Base-by-base conservation (phyloP, 2,797 vertebrate species). In the Acanthopagrus latus region DNA sequence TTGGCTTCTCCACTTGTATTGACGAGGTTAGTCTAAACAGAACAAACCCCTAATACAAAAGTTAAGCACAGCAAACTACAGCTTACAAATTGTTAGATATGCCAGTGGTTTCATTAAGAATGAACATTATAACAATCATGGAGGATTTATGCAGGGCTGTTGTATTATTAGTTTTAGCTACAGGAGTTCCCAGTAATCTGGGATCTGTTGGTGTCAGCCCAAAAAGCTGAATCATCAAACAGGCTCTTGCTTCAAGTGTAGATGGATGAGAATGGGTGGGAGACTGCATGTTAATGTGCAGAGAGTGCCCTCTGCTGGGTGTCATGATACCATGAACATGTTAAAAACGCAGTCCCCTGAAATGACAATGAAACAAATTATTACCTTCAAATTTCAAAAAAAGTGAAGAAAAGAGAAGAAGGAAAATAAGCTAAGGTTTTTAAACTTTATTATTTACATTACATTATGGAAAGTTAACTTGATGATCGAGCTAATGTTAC, bases 301-400 rank as follows among this genome's bases (percentile, higher is more conserved):
- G 43, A 84, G n/a, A 67, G 80, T 57, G 46, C 87, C 90, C 64
- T 79, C 90, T 91, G 73, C 68, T 91, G 91, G 65, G 1, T 0
- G 38, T 6, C 7, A 48, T 13, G 48, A 13, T 20, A 21, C 21
- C 12, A 55, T 14, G 5, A 33, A 54, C 13, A 8, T 12, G 0
- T 38, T 6, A 59, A 41, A 16, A 27, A 56, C 2, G 10, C 5
- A 27, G 9, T 70, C 33, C 2, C 44, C 16, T 33, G 1, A 54
- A 56, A 41, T 12, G 0, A 51, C 23, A 38, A 10, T 38, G 38
- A 21, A 47, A 29, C 1, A 33, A 63, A 59, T 20, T n/a, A 25
- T 1, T 2, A 18, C 44, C 12, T 9, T 65, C 7, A 17, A 18
- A 3, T 4, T 29, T 5, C 17, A 52, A 16, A 52, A 16, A 14